Evolutionary conservation across 2,113 vertebrate species (phyloP).

Genomic region (Urocolius indicus): DNA sequence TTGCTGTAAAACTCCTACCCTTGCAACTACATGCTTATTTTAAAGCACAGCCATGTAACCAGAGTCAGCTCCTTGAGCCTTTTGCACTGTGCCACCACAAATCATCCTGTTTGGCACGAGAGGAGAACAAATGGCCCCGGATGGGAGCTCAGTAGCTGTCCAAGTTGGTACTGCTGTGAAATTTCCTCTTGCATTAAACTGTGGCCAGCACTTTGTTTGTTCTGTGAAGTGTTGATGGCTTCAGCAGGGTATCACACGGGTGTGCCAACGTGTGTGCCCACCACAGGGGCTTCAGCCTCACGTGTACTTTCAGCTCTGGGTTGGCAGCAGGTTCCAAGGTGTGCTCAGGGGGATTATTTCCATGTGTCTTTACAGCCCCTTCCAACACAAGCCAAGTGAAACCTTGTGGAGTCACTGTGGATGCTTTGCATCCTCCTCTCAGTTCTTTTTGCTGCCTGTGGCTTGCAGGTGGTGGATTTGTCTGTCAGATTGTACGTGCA

Average conservation of each 20-base stretch:
- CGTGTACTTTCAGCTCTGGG: rapidly evolving
- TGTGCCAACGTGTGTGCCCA: neutral
- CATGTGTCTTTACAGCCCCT: neutral
- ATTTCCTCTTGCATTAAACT: neutral
- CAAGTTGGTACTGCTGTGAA: neutral
- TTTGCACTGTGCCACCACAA: neutral
- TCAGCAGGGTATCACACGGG: neutral
- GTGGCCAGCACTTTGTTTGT: neutral
- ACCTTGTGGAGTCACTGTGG: neutral
- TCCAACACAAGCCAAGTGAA: neutral
- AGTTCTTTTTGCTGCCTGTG: neutral
- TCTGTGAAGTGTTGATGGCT: neutral
- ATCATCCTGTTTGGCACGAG: neutral
- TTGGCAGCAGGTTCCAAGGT: neutral
- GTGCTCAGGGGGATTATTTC: rapidly evolving
- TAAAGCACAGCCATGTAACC: neutral
- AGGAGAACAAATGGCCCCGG: neutral
- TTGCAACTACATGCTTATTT: rapidly evolving
- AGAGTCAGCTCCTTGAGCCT: neutral
- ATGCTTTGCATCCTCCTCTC: neutral
- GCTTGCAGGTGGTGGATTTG: neutral
- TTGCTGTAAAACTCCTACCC: no score
- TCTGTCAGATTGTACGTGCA: neutral
- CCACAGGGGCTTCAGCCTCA: rapidly evolving
- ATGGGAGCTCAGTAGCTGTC: neutral